Evolutionary conservation across 2,113 vertebrate species (phyloP).

Genomic region (Etheostoma cragini): DNA sequence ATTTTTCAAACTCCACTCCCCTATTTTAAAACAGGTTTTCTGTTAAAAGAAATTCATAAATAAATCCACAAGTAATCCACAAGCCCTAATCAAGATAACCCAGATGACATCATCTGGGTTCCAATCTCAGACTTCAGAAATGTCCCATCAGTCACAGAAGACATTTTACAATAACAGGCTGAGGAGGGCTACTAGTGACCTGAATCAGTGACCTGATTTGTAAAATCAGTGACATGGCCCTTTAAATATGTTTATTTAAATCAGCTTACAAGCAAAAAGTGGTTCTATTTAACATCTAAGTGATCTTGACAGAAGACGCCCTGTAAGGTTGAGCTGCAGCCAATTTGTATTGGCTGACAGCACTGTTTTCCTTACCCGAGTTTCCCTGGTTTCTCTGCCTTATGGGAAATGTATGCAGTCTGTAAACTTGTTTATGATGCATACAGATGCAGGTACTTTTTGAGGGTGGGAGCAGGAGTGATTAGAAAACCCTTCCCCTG

Average conservation of each 20-base stretch:
- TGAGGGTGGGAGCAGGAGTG: constrained; percentile 5
- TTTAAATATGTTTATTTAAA: background rate
- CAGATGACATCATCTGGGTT: no score
- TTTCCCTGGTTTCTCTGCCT: constrained; percentile 3
- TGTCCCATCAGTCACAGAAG: no score
- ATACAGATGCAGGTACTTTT: constrained; percentile 10
- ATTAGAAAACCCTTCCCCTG: background rate
- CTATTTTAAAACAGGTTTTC: no score
- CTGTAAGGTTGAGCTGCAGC: background rate
- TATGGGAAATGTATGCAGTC: constrained; percentile 19
- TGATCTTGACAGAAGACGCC: background rate
- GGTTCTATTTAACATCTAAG: background rate
- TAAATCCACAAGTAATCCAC: background rate
- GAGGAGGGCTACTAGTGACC: background rate
- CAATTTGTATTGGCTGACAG: background rate
- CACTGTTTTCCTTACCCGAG: background rate
- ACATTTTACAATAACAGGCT: background rate
- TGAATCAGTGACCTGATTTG: no score
- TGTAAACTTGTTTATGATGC: constrained; percentile 11
- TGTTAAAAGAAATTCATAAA: background rate
- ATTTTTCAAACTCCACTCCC: no score
- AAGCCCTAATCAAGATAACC: no score
- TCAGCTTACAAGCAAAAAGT: background rate
- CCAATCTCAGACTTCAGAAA: no score
- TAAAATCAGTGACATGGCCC: background rate